Percentiles rank a stretch among this genome's conserved stretches.
Conservation (phyloP, 2,888 invertebrate species). For the Hipparchia sbordonii region DNA sequence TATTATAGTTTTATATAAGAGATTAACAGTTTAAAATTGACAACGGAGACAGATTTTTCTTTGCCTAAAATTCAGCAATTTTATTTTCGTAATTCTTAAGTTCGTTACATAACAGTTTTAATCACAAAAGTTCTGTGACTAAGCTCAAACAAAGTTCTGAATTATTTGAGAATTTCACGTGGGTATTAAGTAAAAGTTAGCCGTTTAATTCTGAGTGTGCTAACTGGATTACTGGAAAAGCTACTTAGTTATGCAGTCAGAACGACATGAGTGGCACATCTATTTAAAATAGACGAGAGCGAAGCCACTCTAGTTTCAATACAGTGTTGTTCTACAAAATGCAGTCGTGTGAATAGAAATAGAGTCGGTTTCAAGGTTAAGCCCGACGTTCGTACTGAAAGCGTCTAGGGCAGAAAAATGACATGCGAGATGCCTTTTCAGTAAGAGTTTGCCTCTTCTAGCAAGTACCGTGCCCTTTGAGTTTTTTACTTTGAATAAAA, state of each 20-base stretch:
- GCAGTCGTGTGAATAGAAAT: background rate
- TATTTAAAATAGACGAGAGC: conserved; percentile 9
- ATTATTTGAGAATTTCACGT: background rate
- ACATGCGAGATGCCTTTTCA: background rate
- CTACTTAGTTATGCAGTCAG: conserved; percentile 8
- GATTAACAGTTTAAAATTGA: too few relatives aligned
- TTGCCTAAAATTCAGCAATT: too few relatives aligned
- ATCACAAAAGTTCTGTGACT: too few relatives aligned
- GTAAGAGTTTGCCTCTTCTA: background rate
- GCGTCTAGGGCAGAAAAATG: background rate
- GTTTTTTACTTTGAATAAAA: too few relatives aligned
- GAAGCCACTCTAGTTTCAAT: conserved; percentile 5
- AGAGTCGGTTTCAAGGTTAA: conserved; percentile 45
- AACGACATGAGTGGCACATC: conserved; percentile 1
- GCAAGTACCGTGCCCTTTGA: background rate
- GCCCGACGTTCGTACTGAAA: background rate
- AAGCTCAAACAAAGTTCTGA: background rate
- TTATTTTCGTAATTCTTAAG: too few relatives aligned
- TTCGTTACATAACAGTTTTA: too few relatives aligned
- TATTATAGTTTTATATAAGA: too few relatives aligned
- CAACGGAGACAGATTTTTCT: too few relatives aligned
- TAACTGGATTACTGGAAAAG: background rate
- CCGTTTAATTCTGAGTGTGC: background rate
- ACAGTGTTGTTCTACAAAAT: conserved; percentile 12
- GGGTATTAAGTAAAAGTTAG: background rate